These are phyloP conservation scores for Caenorhabditis sp. DNA, from an alignment of 2,888 invertebrate species.

Conservation along the genomic window DNA sequence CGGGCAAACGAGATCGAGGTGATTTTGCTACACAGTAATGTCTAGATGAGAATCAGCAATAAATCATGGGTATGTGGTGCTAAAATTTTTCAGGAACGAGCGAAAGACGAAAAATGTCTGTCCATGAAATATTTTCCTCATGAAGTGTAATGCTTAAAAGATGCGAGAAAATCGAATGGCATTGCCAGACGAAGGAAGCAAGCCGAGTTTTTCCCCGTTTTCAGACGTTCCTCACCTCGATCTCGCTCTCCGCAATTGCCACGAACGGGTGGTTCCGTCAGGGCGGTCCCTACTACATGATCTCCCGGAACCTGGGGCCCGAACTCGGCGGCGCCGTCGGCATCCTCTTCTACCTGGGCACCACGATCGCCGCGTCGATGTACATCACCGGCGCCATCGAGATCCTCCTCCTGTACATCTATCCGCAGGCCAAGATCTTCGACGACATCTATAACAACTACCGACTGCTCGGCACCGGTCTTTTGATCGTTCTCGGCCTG, in stretches of 20 bases:
- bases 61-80: too few relatives aligned
- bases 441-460: conserved; percentile 81
- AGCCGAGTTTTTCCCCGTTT: too few relatives aligned
- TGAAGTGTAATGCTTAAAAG: too few relatives aligned
- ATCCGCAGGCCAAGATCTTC: conserved; percentile 80
- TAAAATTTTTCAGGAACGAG: too few relatives aligned
- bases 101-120: too few relatives aligned
- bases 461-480: conserved; percentile 81
- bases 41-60: too few relatives aligned
- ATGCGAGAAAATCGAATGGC: too few relatives aligned
- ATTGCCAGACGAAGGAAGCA: too few relatives aligned
- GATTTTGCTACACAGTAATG: too few relatives aligned
- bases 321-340: conserved; percentile 95
- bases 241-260: conserved; percentile 99
- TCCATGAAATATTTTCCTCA: too few relatives aligned
- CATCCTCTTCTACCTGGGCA: conserved; percentile 96
- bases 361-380: conserved; percentile 98
- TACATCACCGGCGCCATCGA: conserved; percentile 93
- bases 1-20: too few relatives aligned
- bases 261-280: conserved; percentile 99
- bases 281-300: conserved; percentile 99
- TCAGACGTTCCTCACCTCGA: conserved; percentile 83
- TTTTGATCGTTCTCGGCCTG: conserved; percentile 80
- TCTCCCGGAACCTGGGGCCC: conserved; percentile 92
- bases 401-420: conserved; percentile 77